Base-by-base conservation (phyloP, 2,113 vertebrate genomes). In the Rhabdomys dilectus region DNA sequence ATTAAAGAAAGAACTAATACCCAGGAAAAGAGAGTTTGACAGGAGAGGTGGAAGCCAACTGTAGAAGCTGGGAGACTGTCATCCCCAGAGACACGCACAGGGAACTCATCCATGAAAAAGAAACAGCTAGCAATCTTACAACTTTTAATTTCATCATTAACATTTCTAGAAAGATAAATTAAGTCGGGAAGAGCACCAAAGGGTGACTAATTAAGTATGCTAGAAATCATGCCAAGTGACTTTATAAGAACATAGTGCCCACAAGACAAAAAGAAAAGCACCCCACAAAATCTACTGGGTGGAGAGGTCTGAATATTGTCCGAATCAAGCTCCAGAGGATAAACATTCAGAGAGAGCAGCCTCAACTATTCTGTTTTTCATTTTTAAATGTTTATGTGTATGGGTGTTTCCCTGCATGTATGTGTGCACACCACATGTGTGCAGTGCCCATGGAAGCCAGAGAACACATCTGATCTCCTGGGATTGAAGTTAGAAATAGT, bases 91-190 rank as follows among this genome's bases (percentile, higher is more conserved):
- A 94, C 29, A 84, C 36, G 31, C 26, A 22, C 87, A 26, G 85
- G 39, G 36, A 36, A 16, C 51, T 96, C 53, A 45, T 34, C 62
- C 17, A 64, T 7, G 60, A 93, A 89, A 91, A 93, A 80, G 84
- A 90, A 93, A 58, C 36, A 94, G 45, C 60, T 51, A 95, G 56
- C 93, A 70, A 89, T 91, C 64, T 68, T 75, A 86, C 89, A 89
- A 92, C 45, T 62, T 85, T 91, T 60, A 80, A 94, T 91, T 95
- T 90, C 89, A 84, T 70, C 89, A 89, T 91, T 93, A 91, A 82
- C 48, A 51, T 56, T 96, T 96, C 96, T 2, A 36, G 72, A 94
- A 88, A 93, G 64, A 84, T 82, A 81, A 96, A 66, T 26, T 75
- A 92, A 91, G 51, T 26, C 84, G 81, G 34, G 72, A 62, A 92